A percentile compares a stretch with the other conserved stretches of the same genome.
Evolutionary conservation across 2,113 vertebrate genomes (phyloP).

Genomic region (Fulica atra): DNA sequence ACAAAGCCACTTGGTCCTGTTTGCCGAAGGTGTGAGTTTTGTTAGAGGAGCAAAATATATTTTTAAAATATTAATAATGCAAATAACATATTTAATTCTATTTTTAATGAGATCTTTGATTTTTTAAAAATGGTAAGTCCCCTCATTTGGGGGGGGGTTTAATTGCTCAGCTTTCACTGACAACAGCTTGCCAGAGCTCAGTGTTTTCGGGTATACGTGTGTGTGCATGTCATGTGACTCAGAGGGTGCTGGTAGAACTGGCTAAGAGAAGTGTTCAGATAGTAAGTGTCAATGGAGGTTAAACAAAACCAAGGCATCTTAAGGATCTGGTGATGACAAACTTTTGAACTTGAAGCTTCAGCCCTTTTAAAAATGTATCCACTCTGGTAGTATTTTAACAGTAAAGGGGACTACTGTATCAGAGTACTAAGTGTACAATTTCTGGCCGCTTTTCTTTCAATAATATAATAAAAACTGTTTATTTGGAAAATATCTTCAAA

Average conservation of each 20-base stretch:
- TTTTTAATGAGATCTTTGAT: neutral
- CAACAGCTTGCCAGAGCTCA: neutral
- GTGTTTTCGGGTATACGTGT: rapidly evolving
- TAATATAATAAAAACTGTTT: neutral
- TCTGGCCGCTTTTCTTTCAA: neutral
- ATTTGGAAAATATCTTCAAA: neutral
- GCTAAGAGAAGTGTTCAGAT: neutral
- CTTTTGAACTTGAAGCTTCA: neutral
- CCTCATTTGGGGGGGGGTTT: neutral
- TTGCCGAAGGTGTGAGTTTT: neutral
- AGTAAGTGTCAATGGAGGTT: neutral
- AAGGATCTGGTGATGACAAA: neutral
- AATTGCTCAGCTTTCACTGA: neutral
- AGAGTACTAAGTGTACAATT: neutral
- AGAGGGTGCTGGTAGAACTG: neutral
- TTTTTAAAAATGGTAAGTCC: neutral
- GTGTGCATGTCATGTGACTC: rapidly evolving
- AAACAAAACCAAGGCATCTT: neutral
- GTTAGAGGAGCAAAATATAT: neutral
- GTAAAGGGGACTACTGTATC: neutral
- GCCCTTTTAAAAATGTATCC: neutral
- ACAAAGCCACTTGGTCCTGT: neutral
- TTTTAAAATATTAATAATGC: neutral
- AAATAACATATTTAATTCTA: neutral
- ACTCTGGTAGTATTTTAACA: neutral